A percentile compares a stretch with the other conserved stretches of the same genome.
These are phyloP conservation scores for Pseudachorutes palmiensis DNA, from an alignment of 1,140 invertebrate species.

Conservation along the genomic window DNA sequence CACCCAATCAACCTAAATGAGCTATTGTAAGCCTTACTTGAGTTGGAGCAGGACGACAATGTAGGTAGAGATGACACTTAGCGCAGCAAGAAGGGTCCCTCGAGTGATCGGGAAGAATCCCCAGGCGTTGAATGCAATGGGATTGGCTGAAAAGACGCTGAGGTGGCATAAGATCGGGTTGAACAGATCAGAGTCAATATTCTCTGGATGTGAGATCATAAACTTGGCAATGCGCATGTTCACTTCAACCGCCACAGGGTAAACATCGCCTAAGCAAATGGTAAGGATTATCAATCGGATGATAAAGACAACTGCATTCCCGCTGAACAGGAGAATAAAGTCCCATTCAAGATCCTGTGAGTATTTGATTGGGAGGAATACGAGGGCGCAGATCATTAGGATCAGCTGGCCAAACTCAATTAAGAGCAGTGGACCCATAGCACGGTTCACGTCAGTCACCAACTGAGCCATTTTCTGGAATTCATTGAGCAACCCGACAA, in stretches of 20 bases:
- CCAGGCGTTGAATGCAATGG: slow-evolving; percentile 27
- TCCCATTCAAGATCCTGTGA: slow-evolving; percentile 9
- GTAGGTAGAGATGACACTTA: slow-evolving; percentile 26
- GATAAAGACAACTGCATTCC: slow-evolving; percentile 5
- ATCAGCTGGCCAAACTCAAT: slow-evolving; percentile 25
- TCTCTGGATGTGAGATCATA: not conserved
- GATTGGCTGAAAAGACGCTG: slow-evolving; percentile 20
- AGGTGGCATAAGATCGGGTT: slow-evolving; percentile 26
- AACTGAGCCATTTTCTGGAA: slow-evolving; percentile 16
- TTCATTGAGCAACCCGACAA: not conserved
- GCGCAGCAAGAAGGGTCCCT: slow-evolving; percentile 18
- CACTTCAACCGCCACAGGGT: not conserved
- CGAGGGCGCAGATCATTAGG: slow-evolving; percentile 17
- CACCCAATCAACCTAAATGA: no score
- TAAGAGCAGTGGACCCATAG: slow-evolving; percentile 19
- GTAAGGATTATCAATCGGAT: slow-evolving; percentile 16
- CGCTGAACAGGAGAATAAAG: not conserved
- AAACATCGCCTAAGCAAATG: slow-evolving; percentile 26
- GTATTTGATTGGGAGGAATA: slow-evolving; percentile 24
- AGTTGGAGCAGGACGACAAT: slow-evolving; percentile 20
- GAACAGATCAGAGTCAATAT: not conserved
- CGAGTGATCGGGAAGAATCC: slow-evolving; percentile 26
- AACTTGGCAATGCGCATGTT: slow-evolving; percentile 19
- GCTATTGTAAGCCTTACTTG: no score
- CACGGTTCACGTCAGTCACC: slow-evolving; percentile 12